Base-by-base conservation (phyloP, 1,140 invertebrate genomes). In the Bombus pascuorum region DNA sequence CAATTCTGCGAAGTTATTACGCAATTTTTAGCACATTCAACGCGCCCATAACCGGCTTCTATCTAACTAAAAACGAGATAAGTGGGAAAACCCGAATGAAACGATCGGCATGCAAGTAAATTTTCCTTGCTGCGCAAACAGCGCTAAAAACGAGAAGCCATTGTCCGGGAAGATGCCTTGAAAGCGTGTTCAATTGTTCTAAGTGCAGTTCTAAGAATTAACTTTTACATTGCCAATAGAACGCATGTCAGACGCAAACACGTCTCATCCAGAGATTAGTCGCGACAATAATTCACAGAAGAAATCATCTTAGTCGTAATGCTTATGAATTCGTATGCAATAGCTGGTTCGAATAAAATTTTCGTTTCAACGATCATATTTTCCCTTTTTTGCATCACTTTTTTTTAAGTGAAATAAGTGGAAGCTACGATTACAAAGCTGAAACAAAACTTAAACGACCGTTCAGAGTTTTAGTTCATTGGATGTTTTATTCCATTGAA, bases 31-130 rank as follows among this genome's bases (percentile, higher is more conserved):
- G 42, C 39, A 22, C 37, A 34, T 32, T 32, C 42, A 66, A n/a
- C 12, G 18, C 39, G 22, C 15, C 1, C 70, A 28, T 25, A 72
- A 5, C 37, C 37, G 4, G 0, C 59, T 32, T n/a, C 59, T 34
- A 44, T 66, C 42, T 66, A 78, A 78, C 66, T 66, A n/a, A 28
- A 68, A 79, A 34, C 42, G 32, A 66, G 77, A 68, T 79, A 68
- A 79, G 39, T 18, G 76, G 59, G 37, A 18, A 79, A 68, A 44
- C 47, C 62, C 15, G 59, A 68, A 66, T 47, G 77, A 44, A 32
- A 34, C 32, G n/a, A 9, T n/a, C 12, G n/a, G 1, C n/a, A 25
- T 18, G 18, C 77, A 13, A 68, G n/a, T 25, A n/a, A 66, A 68
- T 42, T 79, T 32, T 32, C 37, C 1, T 25, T 1, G 15, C 73